phyloP scores from a whole-genome alignment of 1,140 invertebrate species.

The Pseudomyrmex flavicornis region DNA sequence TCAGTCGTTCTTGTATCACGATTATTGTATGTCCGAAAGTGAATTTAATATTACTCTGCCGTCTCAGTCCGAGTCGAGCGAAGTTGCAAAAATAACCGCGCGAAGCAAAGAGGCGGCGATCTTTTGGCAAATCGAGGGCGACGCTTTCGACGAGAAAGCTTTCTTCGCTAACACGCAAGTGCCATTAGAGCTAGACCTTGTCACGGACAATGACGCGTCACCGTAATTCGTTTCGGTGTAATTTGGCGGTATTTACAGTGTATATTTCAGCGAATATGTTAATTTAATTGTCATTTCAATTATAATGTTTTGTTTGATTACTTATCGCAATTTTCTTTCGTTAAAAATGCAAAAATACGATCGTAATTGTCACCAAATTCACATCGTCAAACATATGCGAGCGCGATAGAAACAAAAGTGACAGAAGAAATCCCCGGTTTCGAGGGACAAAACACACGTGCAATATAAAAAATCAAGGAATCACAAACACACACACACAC shows the following conservation, averaged over 20 bases:
- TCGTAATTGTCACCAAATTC: conserved; percentile 6
- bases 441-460: neutral
- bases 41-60: conserved; percentile 25
- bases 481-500: neutral
- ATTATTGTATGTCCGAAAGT: conserved; percentile 41
- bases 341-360: conserved; percentile 1
- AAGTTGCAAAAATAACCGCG: conserved; percentile 2
- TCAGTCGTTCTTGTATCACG: conserved; percentile 21
- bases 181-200: neutral
- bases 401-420: conserved; percentile 27
- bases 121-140: conserved; percentile 43
- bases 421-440: conserved; percentile 13
- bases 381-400: conserved; percentile 39
- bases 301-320: neutral
- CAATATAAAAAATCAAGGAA: conserved; percentile 16
- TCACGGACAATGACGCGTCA: conserved; percentile 6
- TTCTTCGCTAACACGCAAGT: neutral
- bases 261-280: neutral
- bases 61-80: neutral
- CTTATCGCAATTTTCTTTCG: no score
- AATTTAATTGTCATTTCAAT: neutral
- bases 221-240: neutral
- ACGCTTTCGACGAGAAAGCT: conserved; percentile 1
- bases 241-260: neutral
- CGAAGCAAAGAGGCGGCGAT: conserved; percentile 33